phyloP scores from a whole-genome alignment of 2,888 invertebrate genomes.

The Syrphus vitripennis region DNA sequence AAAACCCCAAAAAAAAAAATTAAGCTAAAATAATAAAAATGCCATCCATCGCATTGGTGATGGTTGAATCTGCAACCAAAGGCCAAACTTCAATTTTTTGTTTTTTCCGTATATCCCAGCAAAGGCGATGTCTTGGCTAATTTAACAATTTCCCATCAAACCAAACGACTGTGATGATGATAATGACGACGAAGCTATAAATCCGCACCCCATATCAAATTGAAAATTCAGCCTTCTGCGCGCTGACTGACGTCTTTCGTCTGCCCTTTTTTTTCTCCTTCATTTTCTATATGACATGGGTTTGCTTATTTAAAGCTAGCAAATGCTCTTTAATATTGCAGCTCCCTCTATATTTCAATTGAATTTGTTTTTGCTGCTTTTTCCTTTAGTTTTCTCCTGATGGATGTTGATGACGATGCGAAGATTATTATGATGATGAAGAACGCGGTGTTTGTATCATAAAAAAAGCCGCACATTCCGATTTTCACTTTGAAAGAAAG shows the following conservation, averaged over 20 bases:
- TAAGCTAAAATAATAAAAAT: neutral
- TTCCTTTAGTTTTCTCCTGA: neutral
- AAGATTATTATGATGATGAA: constrained; percentile 25
- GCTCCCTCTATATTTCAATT: constrained; percentile 15
- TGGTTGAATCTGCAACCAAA: constrained; percentile 37
- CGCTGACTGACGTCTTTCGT: neutral
- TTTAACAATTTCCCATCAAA: constrained; percentile 70
- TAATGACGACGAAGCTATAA: constrained; percentile 67
- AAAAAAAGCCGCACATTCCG: constrained; percentile 54
- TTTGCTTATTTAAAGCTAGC: constrained; percentile 12
- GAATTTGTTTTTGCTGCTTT: neutral
- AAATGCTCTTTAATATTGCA: constrained; percentile 13
- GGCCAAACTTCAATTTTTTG: constrained; percentile 47
- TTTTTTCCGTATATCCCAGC: constrained; percentile 1
- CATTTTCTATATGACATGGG: neutral
- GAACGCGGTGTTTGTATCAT: constrained; percentile 43
- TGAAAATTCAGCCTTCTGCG: constrained; percentile 46
- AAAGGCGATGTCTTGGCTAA: constrained; percentile 66
- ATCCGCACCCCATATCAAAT: constrained; percentile 67
- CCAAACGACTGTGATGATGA: constrained; percentile 66
- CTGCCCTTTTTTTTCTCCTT: neutral
- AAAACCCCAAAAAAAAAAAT: neutral
- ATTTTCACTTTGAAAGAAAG: constrained; percentile 44
- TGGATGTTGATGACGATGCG: constrained; percentile 16
- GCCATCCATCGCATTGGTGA: neutral